These are phyloP conservation scores for Tachysurus vachellii DNA, from an alignment of 2,113 vertebrate genomes.

Conservation along the genomic window DNA sequence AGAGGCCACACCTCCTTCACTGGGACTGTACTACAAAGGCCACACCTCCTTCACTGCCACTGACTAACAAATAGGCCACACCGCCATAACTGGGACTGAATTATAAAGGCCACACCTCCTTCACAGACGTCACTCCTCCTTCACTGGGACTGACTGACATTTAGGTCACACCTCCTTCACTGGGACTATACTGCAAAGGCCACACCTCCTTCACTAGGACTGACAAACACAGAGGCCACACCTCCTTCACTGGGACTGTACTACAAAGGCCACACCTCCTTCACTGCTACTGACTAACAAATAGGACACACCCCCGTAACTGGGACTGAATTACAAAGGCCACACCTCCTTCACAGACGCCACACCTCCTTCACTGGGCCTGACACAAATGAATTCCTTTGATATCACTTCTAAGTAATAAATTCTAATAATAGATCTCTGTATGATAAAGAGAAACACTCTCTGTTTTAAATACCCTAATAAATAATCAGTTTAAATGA, in stretches of 20 bases:
- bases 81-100: background rate
- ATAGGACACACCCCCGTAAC: background rate
- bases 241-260: background rate
- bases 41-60: background rate
- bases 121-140: background rate
- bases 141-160: background rate
- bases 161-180: background rate
- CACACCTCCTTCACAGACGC: background rate
- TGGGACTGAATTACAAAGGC: background rate
- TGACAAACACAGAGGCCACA: background rate
- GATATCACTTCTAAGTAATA: background rate
- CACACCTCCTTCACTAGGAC: background rate
- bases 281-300: background rate
- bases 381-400: background rate
- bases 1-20: background rate
- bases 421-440: background rate
- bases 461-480: background rate
- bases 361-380: background rate
- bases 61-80: background rate
- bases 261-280: background rate
- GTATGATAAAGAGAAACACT: background rate
- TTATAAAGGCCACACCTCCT: background rate
- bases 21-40: background rate
- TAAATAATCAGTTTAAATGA: constrained; percentile 10
- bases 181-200: background rate